Evolutionary conservation across 2,797 vertebrate species (phyloP).

Genomic region (Sarcoramphus papa): DNA sequence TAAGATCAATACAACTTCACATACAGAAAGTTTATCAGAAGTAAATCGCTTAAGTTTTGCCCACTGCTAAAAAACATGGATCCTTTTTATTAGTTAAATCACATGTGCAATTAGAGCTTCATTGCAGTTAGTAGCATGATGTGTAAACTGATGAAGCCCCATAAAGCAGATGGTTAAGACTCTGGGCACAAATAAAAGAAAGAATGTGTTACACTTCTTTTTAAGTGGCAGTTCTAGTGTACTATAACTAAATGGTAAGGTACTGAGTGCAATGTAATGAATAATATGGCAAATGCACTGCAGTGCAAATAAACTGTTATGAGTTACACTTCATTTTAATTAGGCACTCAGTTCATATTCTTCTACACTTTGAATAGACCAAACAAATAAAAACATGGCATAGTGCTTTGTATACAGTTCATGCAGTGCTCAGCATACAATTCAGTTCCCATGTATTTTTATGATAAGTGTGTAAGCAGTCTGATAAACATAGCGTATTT

Average conservation of each 20-base stretch:
- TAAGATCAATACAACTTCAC: not conserved
- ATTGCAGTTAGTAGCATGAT: not conserved
- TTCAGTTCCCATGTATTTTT: not conserved
- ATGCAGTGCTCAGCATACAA: not conserved
- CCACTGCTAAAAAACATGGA: not conserved
- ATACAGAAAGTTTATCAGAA: not conserved
- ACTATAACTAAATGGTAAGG: not conserved
- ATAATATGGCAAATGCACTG: not conserved
- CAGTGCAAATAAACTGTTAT: slow-evolving; percentile 34
- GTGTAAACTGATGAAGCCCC: not conserved
- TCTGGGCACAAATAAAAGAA: slow-evolving; percentile 22
- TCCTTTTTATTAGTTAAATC: not conserved
- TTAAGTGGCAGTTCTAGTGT: not conserved
- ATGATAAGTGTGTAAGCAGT: not conserved
- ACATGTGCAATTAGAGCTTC: not conserved
- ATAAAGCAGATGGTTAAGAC: slow-evolving; percentile 15
- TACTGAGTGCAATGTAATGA: not conserved
- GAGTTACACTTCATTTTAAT: slow-evolving; percentile 49
- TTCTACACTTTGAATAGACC: not conserved
- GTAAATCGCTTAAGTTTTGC: not conserved
- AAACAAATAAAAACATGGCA: slow-evolving; percentile 18
- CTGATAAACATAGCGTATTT: not conserved
- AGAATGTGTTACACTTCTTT: not conserved
- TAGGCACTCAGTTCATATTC: not conserved
- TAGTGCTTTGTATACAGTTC: not conserved